phyloP scores from a whole-genome alignment of 2,113 vertebrate genomes.

The Bubo scandiacus region DNA sequence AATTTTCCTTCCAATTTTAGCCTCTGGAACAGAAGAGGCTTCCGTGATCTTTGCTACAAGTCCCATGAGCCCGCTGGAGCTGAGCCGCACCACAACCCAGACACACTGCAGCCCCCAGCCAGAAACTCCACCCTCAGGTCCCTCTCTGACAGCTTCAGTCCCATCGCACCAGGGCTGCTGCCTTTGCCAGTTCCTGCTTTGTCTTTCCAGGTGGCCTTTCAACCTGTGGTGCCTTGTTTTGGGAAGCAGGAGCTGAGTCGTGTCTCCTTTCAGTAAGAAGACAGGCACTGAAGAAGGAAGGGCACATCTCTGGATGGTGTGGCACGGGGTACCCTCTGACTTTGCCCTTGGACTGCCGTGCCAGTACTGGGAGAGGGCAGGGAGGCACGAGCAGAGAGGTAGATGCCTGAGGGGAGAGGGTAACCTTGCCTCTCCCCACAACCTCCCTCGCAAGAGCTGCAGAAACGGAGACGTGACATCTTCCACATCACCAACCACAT shows the following conservation, averaged over 20 bases:
- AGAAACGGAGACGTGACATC: not conserved
- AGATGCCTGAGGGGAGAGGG: not conserved
- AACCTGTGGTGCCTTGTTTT: not conserved
- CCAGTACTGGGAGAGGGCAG: not conserved
- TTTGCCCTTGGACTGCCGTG: not conserved
- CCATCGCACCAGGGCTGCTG: not conserved
- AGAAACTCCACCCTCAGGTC: not conserved
- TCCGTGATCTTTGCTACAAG: not conserved
- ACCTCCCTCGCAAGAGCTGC: not conserved
- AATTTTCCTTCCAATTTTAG: constrained; percentile 37
- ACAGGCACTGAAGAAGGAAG: not conserved
- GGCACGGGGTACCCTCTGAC: rapidly evolving
- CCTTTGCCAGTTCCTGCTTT: not conserved
- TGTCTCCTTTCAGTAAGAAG: not conserved
- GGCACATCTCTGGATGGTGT: not conserved
- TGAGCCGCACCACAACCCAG: not conserved
- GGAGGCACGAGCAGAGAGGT: not conserved
- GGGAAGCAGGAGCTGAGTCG: not conserved
- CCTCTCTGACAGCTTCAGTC: not conserved
- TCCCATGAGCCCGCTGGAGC: not conserved
- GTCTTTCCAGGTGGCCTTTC: not conserved
- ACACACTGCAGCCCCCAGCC: not conserved
- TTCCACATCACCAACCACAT: not conserved
- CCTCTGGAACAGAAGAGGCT: constrained; percentile 13
- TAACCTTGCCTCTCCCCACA: not conserved